Conservation (phyloP, 37 sponge, comb jelly and placozoan species). For the Dysidea cf. avara region DNA sequence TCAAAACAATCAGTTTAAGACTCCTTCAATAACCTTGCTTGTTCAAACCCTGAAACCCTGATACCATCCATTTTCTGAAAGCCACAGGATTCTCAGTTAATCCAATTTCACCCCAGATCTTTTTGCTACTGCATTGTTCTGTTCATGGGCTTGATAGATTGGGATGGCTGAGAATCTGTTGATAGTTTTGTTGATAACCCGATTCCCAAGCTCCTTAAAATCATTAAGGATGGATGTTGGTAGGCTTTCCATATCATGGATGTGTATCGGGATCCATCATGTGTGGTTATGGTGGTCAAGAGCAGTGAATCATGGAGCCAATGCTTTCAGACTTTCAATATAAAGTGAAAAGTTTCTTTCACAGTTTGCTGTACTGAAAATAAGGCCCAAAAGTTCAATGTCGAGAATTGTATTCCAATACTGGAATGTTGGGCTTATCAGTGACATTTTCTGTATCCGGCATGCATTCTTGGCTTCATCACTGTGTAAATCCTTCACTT, state of each 20-base stretch:
- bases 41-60: no score
- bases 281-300: background rate
- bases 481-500: background rate
- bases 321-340: background rate
- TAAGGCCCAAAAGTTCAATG: no score
- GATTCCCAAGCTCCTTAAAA: no score
- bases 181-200: background rate
- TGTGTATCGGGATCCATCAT: constrained; percentile 1
- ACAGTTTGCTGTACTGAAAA: background rate
- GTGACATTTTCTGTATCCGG: no score
- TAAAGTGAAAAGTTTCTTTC: constrained; percentile 1
- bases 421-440: background rate
- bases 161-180: background rate
- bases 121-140: background rate
- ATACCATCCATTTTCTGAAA: no score
- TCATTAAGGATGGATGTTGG: no score
- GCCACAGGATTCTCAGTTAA: no score
- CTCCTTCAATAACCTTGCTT: no score
- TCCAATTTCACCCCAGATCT: no score
- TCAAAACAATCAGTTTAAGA: no score
- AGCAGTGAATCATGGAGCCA: background rate
- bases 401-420: background rate
- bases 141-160: background rate
- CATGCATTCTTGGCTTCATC: background rate
- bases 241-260: no score